These are phyloP conservation scores for Thamnaconus septentrionalis DNA, from an alignment of 2,113 vertebrate genomes.

Conservation along the genomic window DNA sequence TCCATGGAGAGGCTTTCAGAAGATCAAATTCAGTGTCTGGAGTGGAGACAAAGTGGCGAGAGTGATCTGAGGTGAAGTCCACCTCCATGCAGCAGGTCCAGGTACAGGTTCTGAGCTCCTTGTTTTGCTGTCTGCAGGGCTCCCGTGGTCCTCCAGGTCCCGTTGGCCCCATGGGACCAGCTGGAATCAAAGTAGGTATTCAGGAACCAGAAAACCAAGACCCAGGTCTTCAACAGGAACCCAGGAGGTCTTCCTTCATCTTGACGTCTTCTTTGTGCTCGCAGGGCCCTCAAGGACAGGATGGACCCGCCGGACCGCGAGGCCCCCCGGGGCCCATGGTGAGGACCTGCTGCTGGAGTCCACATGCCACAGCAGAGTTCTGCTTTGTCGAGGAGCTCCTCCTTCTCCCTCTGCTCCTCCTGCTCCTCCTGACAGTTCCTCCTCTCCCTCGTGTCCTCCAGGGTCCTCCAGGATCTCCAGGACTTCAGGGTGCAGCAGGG, in stretches of 20 bases:
- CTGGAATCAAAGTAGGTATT: constrained; percentile 87
- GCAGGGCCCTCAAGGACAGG: constrained; percentile 94
- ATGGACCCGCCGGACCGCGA: constrained; percentile 87
- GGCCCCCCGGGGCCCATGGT: constrained; percentile 90
- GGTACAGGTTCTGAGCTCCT: constrained; percentile 2
- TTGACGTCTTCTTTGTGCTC: constrained; percentile 28
- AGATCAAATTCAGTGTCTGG: constrained; percentile 27
- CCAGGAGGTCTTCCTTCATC: not conserved
- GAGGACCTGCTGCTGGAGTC: constrained; percentile 4
- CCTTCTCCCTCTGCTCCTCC: not conserved
- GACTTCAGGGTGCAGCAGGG: constrained; percentile 83
- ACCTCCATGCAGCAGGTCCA: too few species aligned
- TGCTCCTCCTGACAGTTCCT: too few species aligned
- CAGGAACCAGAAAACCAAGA: not conserved
- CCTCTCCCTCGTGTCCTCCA: constrained; percentile 40
- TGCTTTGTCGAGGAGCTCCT: not conserved
- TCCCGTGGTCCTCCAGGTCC: constrained; percentile 83
- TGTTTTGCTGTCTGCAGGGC: constrained; percentile 76
- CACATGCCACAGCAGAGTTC: too few species aligned
- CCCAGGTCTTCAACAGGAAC: not conserved
- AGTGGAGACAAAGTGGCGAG: too few species aligned
- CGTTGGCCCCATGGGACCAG: constrained; percentile 84
- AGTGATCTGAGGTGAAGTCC: too few species aligned
- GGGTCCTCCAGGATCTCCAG: constrained; percentile 90
- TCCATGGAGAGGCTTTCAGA: too few species aligned